Evolutionary conservation across 2,113 vertebrate species (phyloP), one percentile per base, ranked within the genome.

Genomic region (Stegastes partitus): DNA sequence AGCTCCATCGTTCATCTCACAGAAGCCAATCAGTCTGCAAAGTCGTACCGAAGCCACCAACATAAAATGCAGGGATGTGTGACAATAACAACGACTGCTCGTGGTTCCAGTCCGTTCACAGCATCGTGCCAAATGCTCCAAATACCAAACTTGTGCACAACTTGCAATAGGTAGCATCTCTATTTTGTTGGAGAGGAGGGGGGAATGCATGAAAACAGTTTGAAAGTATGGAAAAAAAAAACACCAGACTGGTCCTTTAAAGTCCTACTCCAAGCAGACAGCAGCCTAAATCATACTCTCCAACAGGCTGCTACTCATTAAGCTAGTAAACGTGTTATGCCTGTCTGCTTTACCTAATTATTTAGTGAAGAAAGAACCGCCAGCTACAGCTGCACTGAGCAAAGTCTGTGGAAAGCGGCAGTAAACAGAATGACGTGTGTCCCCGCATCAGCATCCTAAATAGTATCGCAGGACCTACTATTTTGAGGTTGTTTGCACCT

Each of bases 381-480:
- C 31, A 23, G 28, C 21, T 16, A 28, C 1, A 3, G 42, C 55
- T 22, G 57, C 23, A 74, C 22, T 51, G 51, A 63, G 57, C 25
- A 37, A 34, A 61, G 21, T 23, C 45, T 49, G 39, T 62, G 25
- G 54, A 54, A 57, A 23, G 25, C 12, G 65, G 53, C 53, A 31
- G 54, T 18, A 72, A 73, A 65, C 66, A 68, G 64, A 59, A 73
- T 16, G 37, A 49, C 42, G n/a, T 63, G 67, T 62, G 22, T 50
- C 39, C 25, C 26, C 44, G 59, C 37, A 39, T 39, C 2, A 15
- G 3, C 18, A 3, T 47, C 28, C 19, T 19, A 21, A 28, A 53
- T 11, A 47, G 39, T 42, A 14, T 42, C 39, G 15, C 39, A 42
- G 39, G 2, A 42, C 3, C 39, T 15, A 21, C 15, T 39, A 34